Conservation (phyloP, 2,888 invertebrate genomes). For the Apodemia duryi region DNA sequence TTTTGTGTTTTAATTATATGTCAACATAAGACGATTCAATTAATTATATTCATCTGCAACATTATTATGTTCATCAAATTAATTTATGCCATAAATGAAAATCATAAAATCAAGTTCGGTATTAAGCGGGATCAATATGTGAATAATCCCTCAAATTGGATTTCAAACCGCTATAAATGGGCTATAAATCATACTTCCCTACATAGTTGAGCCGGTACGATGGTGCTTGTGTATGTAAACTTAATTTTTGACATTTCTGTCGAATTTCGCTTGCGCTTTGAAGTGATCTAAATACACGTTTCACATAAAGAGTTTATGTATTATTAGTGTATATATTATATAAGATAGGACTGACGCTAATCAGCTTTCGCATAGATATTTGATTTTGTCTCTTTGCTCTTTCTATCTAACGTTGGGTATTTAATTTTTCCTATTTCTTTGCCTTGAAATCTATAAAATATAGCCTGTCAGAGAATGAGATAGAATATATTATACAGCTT, state of each 20-base stretch:
- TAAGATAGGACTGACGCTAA: neutral
- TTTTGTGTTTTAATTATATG: too few species aligned
- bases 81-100: neutral
- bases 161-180: neutral
- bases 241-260: slow-evolving; percentile 3
- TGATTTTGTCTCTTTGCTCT: neutral
- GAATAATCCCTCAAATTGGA: neutral
- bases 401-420: neutral
- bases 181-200: neutral
- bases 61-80: neutral
- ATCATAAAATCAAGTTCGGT: neutral
- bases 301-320: too few species aligned
- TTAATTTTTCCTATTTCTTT: neutral
- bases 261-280: neutral
- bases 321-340: too few species aligned
- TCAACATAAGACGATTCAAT: too few species aligned
- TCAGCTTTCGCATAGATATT: neutral
- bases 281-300: slow-evolving; percentile 4
- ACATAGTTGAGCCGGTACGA: slow-evolving; percentile 2
- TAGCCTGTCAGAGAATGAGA: too few species aligned
- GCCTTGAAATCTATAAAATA: too few species aligned
- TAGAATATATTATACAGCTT: too few species aligned
- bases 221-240: neutral
- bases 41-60: neutral
- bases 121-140: neutral